Conservation (phyloP, 2,113 vertebrate species). For the Embiotoca jacksoni region DNA sequence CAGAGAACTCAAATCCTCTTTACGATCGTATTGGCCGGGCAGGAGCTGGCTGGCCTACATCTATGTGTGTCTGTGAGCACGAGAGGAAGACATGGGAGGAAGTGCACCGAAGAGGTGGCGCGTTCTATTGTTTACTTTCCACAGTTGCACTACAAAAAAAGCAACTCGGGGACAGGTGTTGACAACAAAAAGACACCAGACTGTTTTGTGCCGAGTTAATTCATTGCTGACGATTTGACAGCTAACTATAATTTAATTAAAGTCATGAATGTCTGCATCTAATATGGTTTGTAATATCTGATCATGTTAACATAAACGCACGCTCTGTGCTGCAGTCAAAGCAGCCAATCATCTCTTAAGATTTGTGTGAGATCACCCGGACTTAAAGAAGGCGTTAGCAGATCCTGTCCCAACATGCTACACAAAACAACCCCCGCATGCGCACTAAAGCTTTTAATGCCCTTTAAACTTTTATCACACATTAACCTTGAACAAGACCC, state of each 20-base stretch:
- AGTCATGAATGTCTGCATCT: not conserved
- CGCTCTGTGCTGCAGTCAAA: too few species aligned
- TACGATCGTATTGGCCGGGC: constrained; percentile 57
- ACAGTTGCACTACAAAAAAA: constrained; percentile 25
- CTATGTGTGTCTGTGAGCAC: constrained; percentile 31
- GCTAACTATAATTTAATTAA: not conserved
- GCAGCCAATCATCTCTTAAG: not conserved
- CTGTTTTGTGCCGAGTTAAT: not conserved
- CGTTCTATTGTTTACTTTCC: constrained; percentile 43
- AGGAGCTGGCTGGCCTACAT: constrained; percentile 61
- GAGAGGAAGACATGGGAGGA: constrained; percentile 30
- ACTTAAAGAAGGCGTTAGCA: constrained; percentile 10
- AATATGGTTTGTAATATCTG: not conserved
- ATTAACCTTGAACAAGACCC: constrained; percentile 15
- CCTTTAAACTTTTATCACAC: not conserved
- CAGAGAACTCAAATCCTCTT: constrained; percentile 76
- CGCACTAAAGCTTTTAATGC: not conserved
- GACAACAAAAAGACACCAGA: not conserved
- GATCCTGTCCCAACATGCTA: constrained; percentile 2
- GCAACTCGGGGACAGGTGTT: constrained; percentile 20
- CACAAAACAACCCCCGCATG: not conserved
- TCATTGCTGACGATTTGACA: constrained; percentile 1
- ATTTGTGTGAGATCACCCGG: not conserved
- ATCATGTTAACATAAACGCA: not conserved
- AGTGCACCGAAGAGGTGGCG: not conserved